Evolutionary conservation across 2,888 invertebrate genomes (phyloP).

Genomic region (Drosophila hamatofila): DNA sequence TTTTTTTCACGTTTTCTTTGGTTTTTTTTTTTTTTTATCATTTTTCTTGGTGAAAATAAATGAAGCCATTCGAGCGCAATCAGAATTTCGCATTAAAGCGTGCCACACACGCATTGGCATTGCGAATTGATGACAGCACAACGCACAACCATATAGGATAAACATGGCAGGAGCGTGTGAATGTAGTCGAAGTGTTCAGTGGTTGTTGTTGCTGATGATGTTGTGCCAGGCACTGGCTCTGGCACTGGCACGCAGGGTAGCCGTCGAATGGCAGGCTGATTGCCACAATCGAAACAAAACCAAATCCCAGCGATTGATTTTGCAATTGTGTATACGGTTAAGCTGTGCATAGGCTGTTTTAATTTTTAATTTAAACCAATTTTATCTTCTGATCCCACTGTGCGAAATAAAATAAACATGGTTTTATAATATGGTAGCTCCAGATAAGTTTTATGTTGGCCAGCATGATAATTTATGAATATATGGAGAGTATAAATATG

Average conservation of each 20-base stretch:
- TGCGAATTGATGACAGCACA: constrained; percentile 64
- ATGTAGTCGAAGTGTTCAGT: constrained; percentile 6
- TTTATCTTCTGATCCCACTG: not conserved
- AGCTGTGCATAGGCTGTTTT: constrained; percentile 22
- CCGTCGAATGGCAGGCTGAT: constrained; percentile 36
- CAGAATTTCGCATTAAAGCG: constrained; percentile 77
- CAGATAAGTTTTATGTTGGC: not conserved
- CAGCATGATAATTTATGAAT: not conserved
- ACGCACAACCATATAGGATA: constrained; percentile 38
- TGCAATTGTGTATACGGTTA: constrained; percentile 14
- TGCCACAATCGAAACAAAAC: constrained; percentile 39
- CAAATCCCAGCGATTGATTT: constrained; percentile 46
- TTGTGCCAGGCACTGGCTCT: constrained; percentile 5
- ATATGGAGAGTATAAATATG: not conserved
- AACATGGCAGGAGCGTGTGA: constrained; percentile 21
- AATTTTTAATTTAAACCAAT: not conserved
- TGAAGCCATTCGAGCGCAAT: constrained; percentile 80
- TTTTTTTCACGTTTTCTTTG: constrained; percentile 40
- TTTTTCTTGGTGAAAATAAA: constrained; percentile 64
- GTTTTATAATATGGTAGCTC: not conserved
- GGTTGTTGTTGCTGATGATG: not conserved
- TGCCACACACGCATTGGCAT: constrained; percentile 66
- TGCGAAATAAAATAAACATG: not conserved
- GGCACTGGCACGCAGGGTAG: constrained; percentile 21
- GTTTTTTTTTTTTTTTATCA: constrained; percentile 5